Base-by-base conservation (phyloP, 2,888 invertebrate genomes). In the Lithophane ornitopus region DNA sequence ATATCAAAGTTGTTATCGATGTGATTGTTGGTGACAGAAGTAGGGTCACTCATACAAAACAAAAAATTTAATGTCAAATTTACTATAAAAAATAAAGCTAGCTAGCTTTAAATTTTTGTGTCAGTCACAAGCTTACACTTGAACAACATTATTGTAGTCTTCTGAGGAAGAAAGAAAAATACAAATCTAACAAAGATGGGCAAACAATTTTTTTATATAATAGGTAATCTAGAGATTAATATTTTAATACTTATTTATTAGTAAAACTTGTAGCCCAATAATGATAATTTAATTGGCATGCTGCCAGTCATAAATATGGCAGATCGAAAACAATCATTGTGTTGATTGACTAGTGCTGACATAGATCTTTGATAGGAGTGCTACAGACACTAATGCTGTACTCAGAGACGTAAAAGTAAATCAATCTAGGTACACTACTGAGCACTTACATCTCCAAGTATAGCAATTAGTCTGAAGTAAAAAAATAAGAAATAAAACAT, bases 1-100 rank as follows among this genome's bases (percentile, higher is more conserved):
- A 74, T 89, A 67, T 63, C 87, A 8, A 81, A 87, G 70, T 76
- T 88, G 62, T 70, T 87, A 73, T 75, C 85, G 62, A 56, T 87
- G 80, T 83, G 58, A 87, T 22, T 26, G 19, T 46, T 16, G 19
- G 1, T 63, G 34, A 22, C 8, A 19, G 14, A 72, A 41, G 8
- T 63, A 34, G 34, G 34, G 34, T 34, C 14, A 14, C 12, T 4
- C 4, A 49, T 16, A n/a, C 8, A 26, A 34, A 46, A n/a, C 22
- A n/a, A n/a, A 7, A 3, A 34, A 3, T 34, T 34, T 34, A 34
- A 34, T 4, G 2, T 49, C 26, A 34, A 34, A 34, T 34, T 34
- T 34, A 34, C 34, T 34, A 34, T 34, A 34, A 6, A 34, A 34
- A 34, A n/a, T n/a, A n/a, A n/a, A n/a, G n/a, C n/a, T n/a, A n/a